Evolutionary conservation across 2,797 vertebrate species (phyloP).

Genomic region (Pempheris klunzingeri): DNA sequence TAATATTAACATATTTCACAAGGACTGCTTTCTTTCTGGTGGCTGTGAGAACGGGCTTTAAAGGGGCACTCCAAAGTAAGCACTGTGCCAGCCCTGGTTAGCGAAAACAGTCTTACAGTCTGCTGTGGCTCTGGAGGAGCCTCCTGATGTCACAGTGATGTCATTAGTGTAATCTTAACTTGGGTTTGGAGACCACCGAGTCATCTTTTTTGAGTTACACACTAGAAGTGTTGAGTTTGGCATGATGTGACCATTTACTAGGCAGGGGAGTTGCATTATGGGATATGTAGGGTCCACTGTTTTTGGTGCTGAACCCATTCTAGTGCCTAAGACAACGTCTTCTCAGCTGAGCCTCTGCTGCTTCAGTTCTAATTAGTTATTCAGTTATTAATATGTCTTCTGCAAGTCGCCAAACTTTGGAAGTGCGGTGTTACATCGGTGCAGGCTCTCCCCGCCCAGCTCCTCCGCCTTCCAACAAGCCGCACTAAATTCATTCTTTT

Average conservation of each 20-base stretch:
- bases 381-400: not conserved
- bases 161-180: not conserved
- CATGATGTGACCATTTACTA: not conserved
- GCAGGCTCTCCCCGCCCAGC: too few relatives aligned
- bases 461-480: too few relatives aligned
- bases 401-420: not conserved
- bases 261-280: not conserved
- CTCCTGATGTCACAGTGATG: not conserved
- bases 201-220: not conserved
- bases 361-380: not conserved
- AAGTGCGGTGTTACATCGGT: too few relatives aligned
- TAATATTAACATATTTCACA: slow-evolving; percentile 44
- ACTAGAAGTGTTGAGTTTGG: not conserved
- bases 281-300: not conserved
- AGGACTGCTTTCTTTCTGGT: slow-evolving; percentile 18
- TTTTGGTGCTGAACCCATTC: not conserved
- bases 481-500: not conserved
- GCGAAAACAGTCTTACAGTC: too few relatives aligned
- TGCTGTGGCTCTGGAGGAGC: not conserved
- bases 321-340: not conserved
- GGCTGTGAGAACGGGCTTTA: not conserved
- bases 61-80: not conserved
- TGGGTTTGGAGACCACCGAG: not conserved
- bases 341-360: not conserved
- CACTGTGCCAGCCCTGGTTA: not conserved